Base-by-base conservation (phyloP, 2,797 vertebrate species). In the Eleutherodactylus coqui region DNA sequence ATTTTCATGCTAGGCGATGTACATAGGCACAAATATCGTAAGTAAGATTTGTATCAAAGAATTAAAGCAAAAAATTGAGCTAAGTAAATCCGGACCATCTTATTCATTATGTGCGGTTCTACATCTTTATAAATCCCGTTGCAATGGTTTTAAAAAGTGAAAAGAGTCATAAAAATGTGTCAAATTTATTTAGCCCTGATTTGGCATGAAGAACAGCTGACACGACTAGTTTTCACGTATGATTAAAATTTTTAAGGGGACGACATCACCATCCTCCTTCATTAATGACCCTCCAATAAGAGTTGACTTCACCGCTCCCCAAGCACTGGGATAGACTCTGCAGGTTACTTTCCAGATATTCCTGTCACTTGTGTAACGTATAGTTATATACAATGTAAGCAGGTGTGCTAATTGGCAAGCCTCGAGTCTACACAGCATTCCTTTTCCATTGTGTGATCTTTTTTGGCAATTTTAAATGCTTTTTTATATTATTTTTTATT, bases 391-490 rank as follows among this genome's bases (percentile, higher is more conserved):
- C 24, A 58, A 64, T 2, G 7, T 72, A 69, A 73, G 55, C 79
- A 17, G 10, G 60, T 2, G 0, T n/a, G 24, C 11, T 83, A 60
- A 62, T n/a, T 45, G 83, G 6, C 8, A 83, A 19, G 75, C 17
- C 79, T 29, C 2, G 4, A 2, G 0, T 67, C 43, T 0, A 2
- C 38, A 81, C 55, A 49, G 88, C 62, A 85, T 73, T 87, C 84
- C 84, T 79, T 32, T 14, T 45, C 79, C 79, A 75, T 70, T 64
- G 60, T 51, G 78, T 27, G 86, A 75, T 72, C 64, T 32, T 72
- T 53, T 53, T 49, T 87, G 89, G 75, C 75, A n/a, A 55, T 55
- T 55, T 86, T 76, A 85, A 70, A 11, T 84, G 9, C 49, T 27
- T 47, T 45, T 41, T 36, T 19, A 27, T 60, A 14, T 34, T 73